Base-by-base conservation (phyloP, 2,888 invertebrate species). In the Synergus umbraculus region DNA sequence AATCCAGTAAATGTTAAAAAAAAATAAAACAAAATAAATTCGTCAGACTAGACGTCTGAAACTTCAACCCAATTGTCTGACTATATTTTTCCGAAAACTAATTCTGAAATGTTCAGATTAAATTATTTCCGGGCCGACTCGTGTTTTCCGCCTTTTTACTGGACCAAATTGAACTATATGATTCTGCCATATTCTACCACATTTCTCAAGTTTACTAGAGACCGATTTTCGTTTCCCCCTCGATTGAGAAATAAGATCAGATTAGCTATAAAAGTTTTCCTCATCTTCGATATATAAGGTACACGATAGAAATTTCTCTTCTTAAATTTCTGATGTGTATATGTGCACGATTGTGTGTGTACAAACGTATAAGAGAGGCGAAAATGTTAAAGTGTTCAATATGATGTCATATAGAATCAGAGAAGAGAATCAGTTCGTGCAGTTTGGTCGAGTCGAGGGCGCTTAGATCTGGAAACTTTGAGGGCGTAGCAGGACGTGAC, bases 401-500 rank as follows among this genome's bases (percentile, higher is more conserved):
- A 54, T 7, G 15, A 73, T 73, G 49, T 10, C 54, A 37, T 54
- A 73, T 58, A 54, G 54, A 73, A 73, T 73, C 73, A 73, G 54
- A 58, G 73, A 73, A n/a, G 54, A 73, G 73, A 73, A 73, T 73
- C 73, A 58, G 54, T 58, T 73, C 73, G 73, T 54, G 54, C 54
- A 58, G 73, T 29, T 73, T 12, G 41, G 37, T 58, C 73, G 54
- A 73, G 73, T 73, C 54, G 73, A 73, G 54, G 54, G 54, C 73
- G 73, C 54, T 73, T 73, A 73, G 54, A 73, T 54, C 73, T 54
- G 37, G 54, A 37, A 73, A 73, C 54, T 54, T 37, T 13, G 73
- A 73, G 37, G 73, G 73, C 54, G 73, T 73, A 73, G 37, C 73
- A 58, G 73, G 73, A 73, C 73, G 73, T 73, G 73, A 73, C 73